These are phyloP conservation scores for Drosophila takahashii DNA, from an alignment of 1,140 invertebrate genomes.

Conservation along the genomic window DNA sequence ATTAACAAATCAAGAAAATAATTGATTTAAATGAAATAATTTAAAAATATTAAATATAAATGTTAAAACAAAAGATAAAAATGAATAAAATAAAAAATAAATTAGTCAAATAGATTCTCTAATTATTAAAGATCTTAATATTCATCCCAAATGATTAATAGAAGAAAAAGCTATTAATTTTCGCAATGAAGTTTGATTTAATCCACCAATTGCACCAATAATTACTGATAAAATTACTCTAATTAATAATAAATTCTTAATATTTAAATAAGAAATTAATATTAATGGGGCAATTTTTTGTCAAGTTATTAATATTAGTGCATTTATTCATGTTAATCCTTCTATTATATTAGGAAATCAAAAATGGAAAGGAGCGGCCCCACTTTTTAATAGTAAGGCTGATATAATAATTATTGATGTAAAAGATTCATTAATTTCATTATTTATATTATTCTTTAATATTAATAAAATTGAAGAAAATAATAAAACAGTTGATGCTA, in stretches of 20 bases:
- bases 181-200: conserved; percentile 85
- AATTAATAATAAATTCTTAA: conserved; percentile 39
- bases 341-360: conserved; percentile 85
- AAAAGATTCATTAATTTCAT: conserved; percentile 44
- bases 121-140: conserved; percentile 82
- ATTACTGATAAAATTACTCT: too few species aligned
- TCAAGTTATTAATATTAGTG: conserved; percentile 85
- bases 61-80: conserved; percentile 82
- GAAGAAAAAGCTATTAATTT: conserved; percentile 86
- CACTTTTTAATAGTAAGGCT: conserved; percentile 85
- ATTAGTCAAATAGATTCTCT: conserved; percentile 84
- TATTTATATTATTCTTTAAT: conserved; percentile 76
- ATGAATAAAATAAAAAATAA: conserved; percentile 85
- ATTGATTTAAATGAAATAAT: conserved; percentile 85
- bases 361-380: conserved; percentile 85
- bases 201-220: conserved; percentile 76
- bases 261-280: conserved; percentile 58
- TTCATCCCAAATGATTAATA: conserved; percentile 86
- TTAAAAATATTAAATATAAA: conserved; percentile 84
- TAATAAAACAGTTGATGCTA: conserved; percentile 85
- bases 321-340: conserved; percentile 84
- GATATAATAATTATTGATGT: conserved; percentile 61
- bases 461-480: conserved; percentile 84
- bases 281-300: too few species aligned
- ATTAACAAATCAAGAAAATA: conserved; percentile 80